Base-by-base conservation (phyloP, 2,797 vertebrate species). In the Sphenodon punctatus region DNA sequence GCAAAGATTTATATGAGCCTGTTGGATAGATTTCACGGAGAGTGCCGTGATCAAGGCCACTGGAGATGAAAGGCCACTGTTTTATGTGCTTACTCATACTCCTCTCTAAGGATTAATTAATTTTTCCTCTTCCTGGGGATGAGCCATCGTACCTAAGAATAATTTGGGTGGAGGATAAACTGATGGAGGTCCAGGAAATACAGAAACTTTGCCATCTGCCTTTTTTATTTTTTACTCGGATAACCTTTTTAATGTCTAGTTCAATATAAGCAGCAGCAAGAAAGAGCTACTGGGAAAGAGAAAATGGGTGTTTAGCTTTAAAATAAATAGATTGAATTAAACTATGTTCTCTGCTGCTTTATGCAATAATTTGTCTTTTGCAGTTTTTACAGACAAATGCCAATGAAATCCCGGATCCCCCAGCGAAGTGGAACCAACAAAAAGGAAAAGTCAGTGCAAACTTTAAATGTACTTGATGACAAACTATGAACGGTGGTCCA, bases 381-480 rank as follows among this genome's bases (percentile, higher is more conserved):
- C n/a, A n/a, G n/a, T n/a, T 89, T 94, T 92, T 89, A 69, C 78
- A 93, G 88, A 64, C 42, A 56, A 45, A 53, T 67, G 43, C 15
- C 85, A 86, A 88, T 82, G 68, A 82, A 90, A 85, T 75, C 4
- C 17, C 68, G 46, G 32, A 39, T 80, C 60, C 80, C 51, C 41
- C 74, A 88, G 86, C 64, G 76, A 85, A 61, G 42, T 89, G 69
- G 58, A 84, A 69, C 38, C 78, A 3, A n/a, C 78, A 81, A 70
- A 36, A 67, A 78, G 10, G 38, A 75, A 66, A 51, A 30, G 7
- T 56, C 78, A 64, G 76, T 78, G 34, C 23, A 23, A 3, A 49
- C 0, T 36, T 71, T 70, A 68, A 63, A 66, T 86, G 4, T 67
- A 64, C 71, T 42, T 63, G n/a, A 30, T 78, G 69, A 43, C 36